These are phyloP conservation scores for Heliconius melpomene DNA, from an alignment of 1,140 invertebrate genomes.

Conservation along the genomic window DNA sequence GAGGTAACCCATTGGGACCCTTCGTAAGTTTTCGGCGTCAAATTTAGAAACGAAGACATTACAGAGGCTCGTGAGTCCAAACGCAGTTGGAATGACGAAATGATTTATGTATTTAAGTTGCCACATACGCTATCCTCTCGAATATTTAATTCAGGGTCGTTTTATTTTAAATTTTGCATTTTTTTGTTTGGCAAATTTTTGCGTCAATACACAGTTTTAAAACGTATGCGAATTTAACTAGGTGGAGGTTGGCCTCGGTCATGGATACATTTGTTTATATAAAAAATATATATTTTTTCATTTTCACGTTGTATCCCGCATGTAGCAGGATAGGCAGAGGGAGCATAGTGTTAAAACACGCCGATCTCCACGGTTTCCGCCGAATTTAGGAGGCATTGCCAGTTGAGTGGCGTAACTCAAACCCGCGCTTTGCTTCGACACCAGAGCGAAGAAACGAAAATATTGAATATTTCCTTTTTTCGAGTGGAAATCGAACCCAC, in stretches of 20 bases:
- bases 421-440: too few relatives aligned
- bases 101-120: conserved; percentile 36
- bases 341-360: too few relatives aligned
- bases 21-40: conserved; percentile 34
- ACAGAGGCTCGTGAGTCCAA: background rate
- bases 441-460: too few relatives aligned
- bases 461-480: too few relatives aligned
- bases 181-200: conserved; percentile 38
- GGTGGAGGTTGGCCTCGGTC: background rate
- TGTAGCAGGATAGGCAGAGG: too few relatives aligned
- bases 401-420: too few relatives aligned
- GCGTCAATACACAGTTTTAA: conserved; percentile 17
- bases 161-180: conserved; percentile 23
- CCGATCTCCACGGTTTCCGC: too few relatives aligned
- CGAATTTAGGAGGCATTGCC: too few relatives aligned
- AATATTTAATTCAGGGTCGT: conserved; percentile 41
- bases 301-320: too few relatives aligned
- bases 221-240: conserved; percentile 6
- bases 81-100: conserved; percentile 28
- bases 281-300: too few relatives aligned
- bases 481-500: too few relatives aligned
- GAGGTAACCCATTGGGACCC: conserved; percentile 44
- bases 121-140: conserved; percentile 39
- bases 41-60: conserved; percentile 23
- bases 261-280: background rate